Percentiles rank a stretch among this genome's conserved stretches.
These are phyloP conservation scores for Encarsia formosa DNA, from an alignment of 2,888 invertebrate genomes.

Conservation along the genomic window DNA sequence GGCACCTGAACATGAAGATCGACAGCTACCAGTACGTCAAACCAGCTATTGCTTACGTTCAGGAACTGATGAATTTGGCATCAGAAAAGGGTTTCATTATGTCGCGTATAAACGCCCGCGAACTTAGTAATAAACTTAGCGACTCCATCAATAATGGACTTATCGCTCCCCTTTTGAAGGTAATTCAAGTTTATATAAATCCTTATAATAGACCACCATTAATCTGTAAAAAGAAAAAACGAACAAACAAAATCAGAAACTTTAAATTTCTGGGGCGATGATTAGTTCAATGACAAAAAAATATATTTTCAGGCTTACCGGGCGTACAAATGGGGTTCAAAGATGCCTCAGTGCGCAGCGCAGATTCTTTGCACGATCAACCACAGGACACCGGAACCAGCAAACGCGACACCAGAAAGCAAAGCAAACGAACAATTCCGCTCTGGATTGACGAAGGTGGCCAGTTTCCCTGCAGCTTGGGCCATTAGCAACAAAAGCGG, in stretches of 20 bases:
- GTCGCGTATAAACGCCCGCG: constrained; percentile 64
- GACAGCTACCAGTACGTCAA: constrained; percentile 71
- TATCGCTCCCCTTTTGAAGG: constrained; percentile 71
- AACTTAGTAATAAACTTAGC: constrained; percentile 70
- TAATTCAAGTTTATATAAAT: constrained; percentile 28
- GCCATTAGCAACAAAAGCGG: constrained; percentile 71
- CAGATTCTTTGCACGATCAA: constrained; percentile 78
- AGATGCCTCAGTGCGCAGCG: constrained; percentile 69
- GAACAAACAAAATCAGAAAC: too few species aligned
- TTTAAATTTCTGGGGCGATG: too few species aligned
- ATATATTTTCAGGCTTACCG: constrained; percentile 67
- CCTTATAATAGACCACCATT: too few species aligned
- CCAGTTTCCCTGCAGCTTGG: constrained; percentile 74
- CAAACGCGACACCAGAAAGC: constrained; percentile 54
- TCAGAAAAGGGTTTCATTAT: constrained; percentile 65
- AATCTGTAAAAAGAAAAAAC: too few species aligned
- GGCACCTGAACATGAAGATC: constrained; percentile 67
- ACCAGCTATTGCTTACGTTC: constrained; percentile 67
- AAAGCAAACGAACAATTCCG: constrained; percentile 59
- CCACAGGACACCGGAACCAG: constrained; percentile 59
- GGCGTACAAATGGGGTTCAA: constrained; percentile 70
- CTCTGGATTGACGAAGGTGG: constrained; percentile 66
- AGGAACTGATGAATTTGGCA: constrained; percentile 70
- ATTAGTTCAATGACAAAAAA: too few species aligned
- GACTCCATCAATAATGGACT: constrained; percentile 79